These are phyloP conservation scores for Mesorhabditis sp. DNA, from an alignment of 2,888 invertebrate genomes.

Conservation along the genomic window DNA sequence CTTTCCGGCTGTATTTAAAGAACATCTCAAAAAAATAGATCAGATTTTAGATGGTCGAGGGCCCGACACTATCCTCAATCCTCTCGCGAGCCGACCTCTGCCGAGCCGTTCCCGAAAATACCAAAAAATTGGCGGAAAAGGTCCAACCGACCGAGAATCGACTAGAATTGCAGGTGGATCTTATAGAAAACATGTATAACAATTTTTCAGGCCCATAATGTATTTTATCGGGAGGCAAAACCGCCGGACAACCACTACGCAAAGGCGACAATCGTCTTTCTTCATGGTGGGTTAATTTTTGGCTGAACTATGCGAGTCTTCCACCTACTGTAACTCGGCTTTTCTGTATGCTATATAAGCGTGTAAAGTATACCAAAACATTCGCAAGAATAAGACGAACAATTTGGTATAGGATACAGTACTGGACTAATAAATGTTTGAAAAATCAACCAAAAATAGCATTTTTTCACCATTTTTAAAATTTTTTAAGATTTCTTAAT, in stretches of 20 bases:
- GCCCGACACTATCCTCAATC: constrained; percentile 14
- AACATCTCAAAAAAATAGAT: too few relatives aligned
- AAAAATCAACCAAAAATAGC: too few relatives aligned
- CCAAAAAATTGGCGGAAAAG: constrained; percentile 28
- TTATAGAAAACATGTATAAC: neutral
- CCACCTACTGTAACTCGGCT: too few relatives aligned
- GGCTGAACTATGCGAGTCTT: too few relatives aligned
- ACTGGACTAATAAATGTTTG: too few relatives aligned
- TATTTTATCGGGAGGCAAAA: constrained; percentile 32
- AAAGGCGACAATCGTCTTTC: constrained; percentile 32
- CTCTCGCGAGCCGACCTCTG: constrained; percentile 36
- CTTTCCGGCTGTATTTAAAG: too few relatives aligned
- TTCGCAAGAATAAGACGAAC: too few relatives aligned
- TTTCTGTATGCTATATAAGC: too few relatives aligned
- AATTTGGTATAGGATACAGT: too few relatives aligned
- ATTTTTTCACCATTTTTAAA: neutral
- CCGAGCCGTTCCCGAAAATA: constrained; percentile 40
- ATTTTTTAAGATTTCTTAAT: constrained; percentile 1
- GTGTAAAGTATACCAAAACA: too few relatives aligned
- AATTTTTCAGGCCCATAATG: constrained; percentile 24
- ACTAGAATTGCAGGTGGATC: constrained; percentile 25
- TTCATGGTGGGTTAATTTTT: constrained; percentile 23
- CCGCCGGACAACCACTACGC: constrained; percentile 37
- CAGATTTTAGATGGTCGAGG: neutral
- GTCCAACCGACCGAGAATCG: constrained; percentile 31